Evolutionary conservation across 1,140 invertebrate genomes (phyloP).

Genomic region (Muscidifurax raptorellus): DNA sequence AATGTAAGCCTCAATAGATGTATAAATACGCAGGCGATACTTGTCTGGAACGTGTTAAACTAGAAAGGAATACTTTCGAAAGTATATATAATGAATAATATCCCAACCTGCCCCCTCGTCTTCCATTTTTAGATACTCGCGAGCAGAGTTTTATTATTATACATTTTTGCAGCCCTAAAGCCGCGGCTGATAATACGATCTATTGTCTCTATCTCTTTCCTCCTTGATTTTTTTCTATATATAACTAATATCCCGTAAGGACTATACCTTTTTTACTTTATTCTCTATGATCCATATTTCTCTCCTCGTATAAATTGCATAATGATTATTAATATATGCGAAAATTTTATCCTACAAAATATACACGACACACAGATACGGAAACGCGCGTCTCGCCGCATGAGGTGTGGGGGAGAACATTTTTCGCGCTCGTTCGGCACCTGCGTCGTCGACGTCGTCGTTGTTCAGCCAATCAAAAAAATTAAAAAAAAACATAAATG

Average conservation of each 20-base stretch:
- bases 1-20: too few relatives aligned
- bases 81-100: neutral
- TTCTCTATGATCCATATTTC: neutral
- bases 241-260: neutral
- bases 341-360: too few relatives aligned
- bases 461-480: conserved; percentile 27
- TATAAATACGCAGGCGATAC: too few relatives aligned
- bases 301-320: conserved; percentile 1
- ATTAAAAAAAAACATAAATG: neutral
- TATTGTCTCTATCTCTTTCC: neutral
- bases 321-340: too few relatives aligned
- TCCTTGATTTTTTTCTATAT: neutral
- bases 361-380: neutral
- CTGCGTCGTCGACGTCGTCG: conserved; percentile 23
- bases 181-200: neutral
- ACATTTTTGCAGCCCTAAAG: neutral
- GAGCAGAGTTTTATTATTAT: neutral
- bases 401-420: neutral
- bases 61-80: neutral
- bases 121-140: conserved; percentile 49
- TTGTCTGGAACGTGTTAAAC: too few relatives aligned
- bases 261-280: neutral
- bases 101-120: conserved; percentile 41
- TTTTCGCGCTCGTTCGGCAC: conserved; percentile 37
- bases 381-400: neutral